Evolutionary conservation across 2,113 vertebrate genomes (phyloP), one percentile per base, ranked within the genome.

Genomic region (Campylomormyrus numenius): DNA sequence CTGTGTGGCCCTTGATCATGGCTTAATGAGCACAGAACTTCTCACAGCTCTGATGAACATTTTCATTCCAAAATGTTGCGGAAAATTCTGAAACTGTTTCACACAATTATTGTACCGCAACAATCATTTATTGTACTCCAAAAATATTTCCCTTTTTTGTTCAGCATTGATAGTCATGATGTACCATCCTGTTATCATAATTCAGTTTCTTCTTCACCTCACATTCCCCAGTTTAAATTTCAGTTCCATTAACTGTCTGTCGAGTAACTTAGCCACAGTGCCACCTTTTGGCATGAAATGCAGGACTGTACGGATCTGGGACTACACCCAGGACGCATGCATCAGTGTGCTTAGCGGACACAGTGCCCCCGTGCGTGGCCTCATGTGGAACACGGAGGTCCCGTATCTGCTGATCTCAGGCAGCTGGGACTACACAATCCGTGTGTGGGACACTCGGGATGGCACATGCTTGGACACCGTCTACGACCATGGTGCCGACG

Each of bases 331-430:
- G 92, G 98, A 99, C 50, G 96, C 97, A 4, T 99, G 98, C 88
- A 98, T 99, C 93, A 98, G 95, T 89, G 94, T 98, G 89, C 96
- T 99, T 84, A 97, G 95, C 88, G 98, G 98, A 39, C 98, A 99
- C 89, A 97, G 95, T 13, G 97, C 97, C 85, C 98, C 98, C 0
- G 98, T 99, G 45, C 95, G 98, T 90, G 98, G 98, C 58, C 93
- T 99, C 52, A 94, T 98, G 97, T 99, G 98, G 98, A 99, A 98
- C 94, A 96, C 97, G 0, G 98, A 99, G 95, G 96, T 99, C 90
- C 98, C 98, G 0, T 99, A 98, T 89, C 96, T 99, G 5, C 95
- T 99, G 15, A 94, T 98, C 83, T 99, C 98, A n/a, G 98, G 98
- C 49, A 99, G 98, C 85, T 99, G 98, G 98, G 98, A 99, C 94